phyloP scores from a whole-genome alignment of 1,140 invertebrate species.

The Leptinotarsa undecemlineata region DNA sequence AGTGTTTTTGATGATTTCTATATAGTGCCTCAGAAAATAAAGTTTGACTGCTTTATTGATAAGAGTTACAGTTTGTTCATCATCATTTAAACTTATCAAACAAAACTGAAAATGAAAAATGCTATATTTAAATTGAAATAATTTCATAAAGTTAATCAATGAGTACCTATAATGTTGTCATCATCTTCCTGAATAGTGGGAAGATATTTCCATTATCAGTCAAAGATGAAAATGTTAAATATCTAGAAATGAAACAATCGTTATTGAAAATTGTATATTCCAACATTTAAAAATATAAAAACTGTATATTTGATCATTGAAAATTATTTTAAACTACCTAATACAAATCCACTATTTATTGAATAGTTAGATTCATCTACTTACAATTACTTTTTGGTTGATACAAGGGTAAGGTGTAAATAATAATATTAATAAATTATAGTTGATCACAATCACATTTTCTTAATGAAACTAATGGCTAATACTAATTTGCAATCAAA shows the following conservation, averaged over 20 bases:
- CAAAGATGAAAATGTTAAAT: too few relatives aligned
- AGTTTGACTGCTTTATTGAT: too few relatives aligned
- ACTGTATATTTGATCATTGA: constrained; percentile 3
- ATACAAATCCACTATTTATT: background rate
- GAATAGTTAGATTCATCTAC: background rate
- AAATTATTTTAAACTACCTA: background rate
- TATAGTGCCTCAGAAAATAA: too few relatives aligned
- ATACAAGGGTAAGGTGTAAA: background rate
- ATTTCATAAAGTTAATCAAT: too few relatives aligned
- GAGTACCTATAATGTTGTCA: too few relatives aligned
- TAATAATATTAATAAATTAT: background rate
- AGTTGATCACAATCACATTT: constrained; percentile 3
- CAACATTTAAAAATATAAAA: constrained; percentile 13
- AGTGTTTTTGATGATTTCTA: too few relatives aligned
- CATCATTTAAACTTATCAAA: too few relatives aligned
- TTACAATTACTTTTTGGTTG: constrained; percentile 10
- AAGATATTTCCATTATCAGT: too few relatives aligned
- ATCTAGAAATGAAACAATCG: background rate
- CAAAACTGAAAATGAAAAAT: too few relatives aligned
- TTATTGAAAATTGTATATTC: constrained; percentile 13
- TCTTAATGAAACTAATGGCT: background rate
- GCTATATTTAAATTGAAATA: too few relatives aligned
- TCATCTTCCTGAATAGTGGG: too few relatives aligned
- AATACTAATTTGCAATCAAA: background rate
- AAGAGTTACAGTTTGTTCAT: too few relatives aligned